Evolutionary conservation across 2,888 invertebrate genomes (phyloP).

Genomic region (Pycnomerus fuliginosus): DNA sequence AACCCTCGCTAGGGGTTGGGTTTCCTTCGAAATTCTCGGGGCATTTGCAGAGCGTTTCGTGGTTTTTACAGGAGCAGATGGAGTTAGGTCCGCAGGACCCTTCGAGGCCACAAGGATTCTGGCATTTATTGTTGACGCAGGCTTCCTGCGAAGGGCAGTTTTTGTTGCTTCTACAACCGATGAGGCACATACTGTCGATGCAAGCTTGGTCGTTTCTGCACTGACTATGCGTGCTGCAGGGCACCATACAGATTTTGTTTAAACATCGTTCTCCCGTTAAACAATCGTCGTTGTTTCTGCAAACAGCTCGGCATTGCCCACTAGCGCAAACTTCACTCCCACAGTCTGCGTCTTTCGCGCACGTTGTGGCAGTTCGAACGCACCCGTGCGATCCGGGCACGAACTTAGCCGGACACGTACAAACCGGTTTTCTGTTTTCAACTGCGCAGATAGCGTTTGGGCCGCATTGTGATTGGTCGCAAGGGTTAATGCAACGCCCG

Average conservation of each 20-base stretch:
- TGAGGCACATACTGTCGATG: conserved; percentile 72
- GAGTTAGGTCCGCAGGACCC: conserved; percentile 84
- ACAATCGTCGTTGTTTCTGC: conserved; percentile 75
- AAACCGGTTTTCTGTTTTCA: conserved; percentile 73
- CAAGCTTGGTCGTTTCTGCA: conserved; percentile 81
- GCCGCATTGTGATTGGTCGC: conserved; percentile 74
- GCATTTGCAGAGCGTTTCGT: conserved; percentile 76
- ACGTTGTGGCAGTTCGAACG: conserved; percentile 66
- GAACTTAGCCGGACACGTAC: conserved; percentile 76
- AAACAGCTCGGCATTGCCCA: conserved; percentile 81
- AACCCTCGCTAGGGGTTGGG: conserved; percentile 85
- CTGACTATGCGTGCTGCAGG: conserved; percentile 79
- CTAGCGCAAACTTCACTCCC: conserved; percentile 76
- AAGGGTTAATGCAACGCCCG: conserved; percentile 76
- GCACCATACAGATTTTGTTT: conserved; percentile 75
- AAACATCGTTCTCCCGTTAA: conserved; percentile 76
- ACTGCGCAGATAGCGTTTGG: conserved; percentile 79
- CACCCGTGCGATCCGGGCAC: conserved; percentile 70
- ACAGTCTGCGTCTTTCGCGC: conserved; percentile 73
- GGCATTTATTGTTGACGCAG: conserved; percentile 82
- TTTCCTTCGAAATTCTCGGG: conserved; percentile 84
- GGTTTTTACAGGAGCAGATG: conserved; percentile 72
- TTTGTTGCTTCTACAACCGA: conserved; percentile 82
- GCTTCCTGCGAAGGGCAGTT: conserved; percentile 76
- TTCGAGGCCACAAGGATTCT: conserved; percentile 75